A percentile compares a stretch with the other conserved stretches of the same genome.
phyloP scores from a whole-genome alignment of 2,797 vertebrate species.

The Notamacropus eugenii region DNA sequence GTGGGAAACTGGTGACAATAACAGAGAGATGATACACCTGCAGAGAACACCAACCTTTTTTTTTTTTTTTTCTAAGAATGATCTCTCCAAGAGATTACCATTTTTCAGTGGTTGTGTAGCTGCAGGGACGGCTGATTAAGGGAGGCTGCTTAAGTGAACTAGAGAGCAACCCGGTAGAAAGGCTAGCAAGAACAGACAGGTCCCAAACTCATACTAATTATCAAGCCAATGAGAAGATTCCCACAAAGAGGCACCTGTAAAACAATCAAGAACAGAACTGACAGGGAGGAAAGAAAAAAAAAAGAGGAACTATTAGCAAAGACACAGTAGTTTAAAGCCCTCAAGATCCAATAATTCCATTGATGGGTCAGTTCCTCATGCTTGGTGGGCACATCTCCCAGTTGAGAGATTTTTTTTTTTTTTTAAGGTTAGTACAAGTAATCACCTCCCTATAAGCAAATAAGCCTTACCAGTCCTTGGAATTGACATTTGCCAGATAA shows the following conservation, averaged over 20 bases:
- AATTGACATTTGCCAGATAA: slow-evolving; percentile 48
- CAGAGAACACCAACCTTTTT: neutral
- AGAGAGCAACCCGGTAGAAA: neutral
- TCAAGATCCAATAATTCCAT: neutral
- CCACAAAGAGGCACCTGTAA: neutral
- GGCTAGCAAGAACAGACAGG: slow-evolving; percentile 27
- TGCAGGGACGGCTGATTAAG: neutral
- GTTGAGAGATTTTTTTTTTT: neutral
- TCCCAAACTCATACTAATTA: slow-evolving; percentile 37
- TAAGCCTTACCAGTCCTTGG: neutral
- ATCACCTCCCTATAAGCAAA: slow-evolving; percentile 18
- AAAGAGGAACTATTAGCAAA: slow-evolving; percentile 13
- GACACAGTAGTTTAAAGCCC: neutral
- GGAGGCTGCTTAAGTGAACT: slow-evolving; percentile 6
- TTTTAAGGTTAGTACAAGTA: neutral
- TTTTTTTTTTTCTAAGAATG: neutral
- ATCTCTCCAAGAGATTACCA: neutral
- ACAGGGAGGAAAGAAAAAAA: neutral
- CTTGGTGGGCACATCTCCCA: neutral
- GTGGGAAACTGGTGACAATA: neutral
- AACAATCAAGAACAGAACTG: neutral
- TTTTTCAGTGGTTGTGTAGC: neutral
- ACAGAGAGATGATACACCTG: neutral
- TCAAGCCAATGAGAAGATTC: neutral
- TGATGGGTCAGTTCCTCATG: neutral